phyloP scores from a whole-genome alignment of 2,888 invertebrate genomes.

The Glaucopsyche alexis region DNA sequence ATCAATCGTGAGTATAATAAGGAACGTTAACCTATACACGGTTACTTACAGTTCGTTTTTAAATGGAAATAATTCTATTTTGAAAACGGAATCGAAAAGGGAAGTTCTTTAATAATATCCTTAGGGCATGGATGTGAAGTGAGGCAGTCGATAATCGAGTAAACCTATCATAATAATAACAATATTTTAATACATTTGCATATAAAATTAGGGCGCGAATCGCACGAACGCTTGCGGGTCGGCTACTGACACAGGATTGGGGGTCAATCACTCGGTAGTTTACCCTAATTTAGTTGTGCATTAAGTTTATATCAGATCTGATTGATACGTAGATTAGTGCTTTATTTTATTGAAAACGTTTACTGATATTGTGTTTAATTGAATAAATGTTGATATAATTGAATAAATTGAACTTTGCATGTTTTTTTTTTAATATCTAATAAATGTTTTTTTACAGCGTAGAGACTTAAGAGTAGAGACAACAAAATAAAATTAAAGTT shows the following conservation, averaged over 20 bases:
- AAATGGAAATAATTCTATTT: conserved; percentile 32
- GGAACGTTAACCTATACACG: not conserved
- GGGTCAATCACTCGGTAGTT: conserved; percentile 18
- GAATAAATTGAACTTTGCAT: not conserved
- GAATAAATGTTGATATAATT: not conserved
- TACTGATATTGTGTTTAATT: not conserved
- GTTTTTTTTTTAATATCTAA: not conserved
- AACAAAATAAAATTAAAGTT: too few relatives aligned
- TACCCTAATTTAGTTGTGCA: not conserved
- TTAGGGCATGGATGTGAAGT: conserved; percentile 52
- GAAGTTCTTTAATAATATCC: conserved; percentile 49
- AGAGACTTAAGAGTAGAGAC: too few relatives aligned
- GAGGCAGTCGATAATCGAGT: conserved; percentile 59
- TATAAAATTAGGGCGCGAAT: conserved; percentile 71
- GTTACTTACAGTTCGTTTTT: conserved; percentile 21
- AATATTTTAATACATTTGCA: conserved; percentile 63
- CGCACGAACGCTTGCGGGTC: conserved; percentile 72
- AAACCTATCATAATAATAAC: conserved; percentile 40
- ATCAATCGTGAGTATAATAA: not conserved
- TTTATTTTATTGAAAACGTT: not conserved
- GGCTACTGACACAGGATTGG: conserved; percentile 54
- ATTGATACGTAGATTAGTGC: not conserved
- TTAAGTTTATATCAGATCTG: not conserved
- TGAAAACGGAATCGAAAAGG: conserved; percentile 44
- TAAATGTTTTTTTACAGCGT: too few relatives aligned